These are phyloP conservation scores for Pemphredon lugubris DNA, from an alignment of 2,888 invertebrate species.

Conservation along the genomic window DNA sequence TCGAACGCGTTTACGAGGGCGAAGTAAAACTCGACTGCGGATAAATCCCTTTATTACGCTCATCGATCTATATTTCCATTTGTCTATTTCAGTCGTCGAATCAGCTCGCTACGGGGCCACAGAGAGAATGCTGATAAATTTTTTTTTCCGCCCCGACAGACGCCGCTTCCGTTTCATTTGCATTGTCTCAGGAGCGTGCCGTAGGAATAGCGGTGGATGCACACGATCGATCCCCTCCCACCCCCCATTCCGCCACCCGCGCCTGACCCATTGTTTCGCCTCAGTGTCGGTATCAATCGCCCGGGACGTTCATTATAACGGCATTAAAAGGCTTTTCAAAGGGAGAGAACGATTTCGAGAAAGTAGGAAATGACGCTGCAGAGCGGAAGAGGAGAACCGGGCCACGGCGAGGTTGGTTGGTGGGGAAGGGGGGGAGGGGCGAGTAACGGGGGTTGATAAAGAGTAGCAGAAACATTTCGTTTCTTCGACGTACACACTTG, in stretches of 20 bases:
- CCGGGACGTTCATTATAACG: constrained; percentile 44
- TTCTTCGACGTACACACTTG: constrained; percentile 14
- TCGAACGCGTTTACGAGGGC: too few relatives aligned
- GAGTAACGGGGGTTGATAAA: not conserved
- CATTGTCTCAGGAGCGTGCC: constrained; percentile 32
- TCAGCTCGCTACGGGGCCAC: constrained; percentile 18
- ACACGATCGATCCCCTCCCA: constrained; percentile 48
- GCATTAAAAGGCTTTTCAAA: constrained; percentile 42
- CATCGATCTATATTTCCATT: constrained; percentile 22
- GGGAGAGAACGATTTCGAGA: constrained; percentile 22
- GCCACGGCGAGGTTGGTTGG: not conserved
- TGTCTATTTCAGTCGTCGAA: constrained; percentile 25
- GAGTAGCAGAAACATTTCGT: constrained; percentile 16
- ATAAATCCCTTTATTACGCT: not conserved
- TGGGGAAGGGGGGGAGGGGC: not conserved
- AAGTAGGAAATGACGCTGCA: constrained; percentile 27
- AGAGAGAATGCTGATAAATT: constrained; percentile 44
- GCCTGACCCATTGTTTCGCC: constrained; percentile 41
- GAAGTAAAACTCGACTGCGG: too few relatives aligned
- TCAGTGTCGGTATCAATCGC: constrained; percentile 41
- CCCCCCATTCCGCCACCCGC: too few relatives aligned
- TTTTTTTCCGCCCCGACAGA: constrained; percentile 37
- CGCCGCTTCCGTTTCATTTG: constrained; percentile 31
- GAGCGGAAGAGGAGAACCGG: not conserved
- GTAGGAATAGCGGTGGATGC: constrained; percentile 18